Conservation (phyloP, 2,888 invertebrate species). For the Melinaea menophilus region DNA sequence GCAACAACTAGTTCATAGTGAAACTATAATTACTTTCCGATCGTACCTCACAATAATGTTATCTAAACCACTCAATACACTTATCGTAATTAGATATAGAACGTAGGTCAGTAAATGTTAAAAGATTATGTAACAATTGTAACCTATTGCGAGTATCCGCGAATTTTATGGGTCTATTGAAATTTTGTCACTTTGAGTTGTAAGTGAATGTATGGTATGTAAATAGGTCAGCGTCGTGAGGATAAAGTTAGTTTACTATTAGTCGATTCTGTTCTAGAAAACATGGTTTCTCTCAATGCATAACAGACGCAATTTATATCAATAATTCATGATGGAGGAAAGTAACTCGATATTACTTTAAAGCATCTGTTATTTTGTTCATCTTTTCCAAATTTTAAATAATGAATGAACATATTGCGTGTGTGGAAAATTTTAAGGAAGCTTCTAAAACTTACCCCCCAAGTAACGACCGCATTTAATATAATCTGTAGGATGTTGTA, state of each 20-base stretch:
- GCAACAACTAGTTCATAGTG: too few relatives aligned
- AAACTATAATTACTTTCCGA: background rate
- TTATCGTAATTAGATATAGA: conserved; percentile 2
- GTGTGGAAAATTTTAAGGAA: background rate
- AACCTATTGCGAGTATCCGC: background rate
- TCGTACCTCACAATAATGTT: background rate
- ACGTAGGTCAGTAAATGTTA: conserved; percentile 6
- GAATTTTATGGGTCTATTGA: background rate
- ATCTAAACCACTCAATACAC: background rate
- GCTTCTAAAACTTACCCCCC: conserved; percentile 79
- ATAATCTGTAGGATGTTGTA: conserved; percentile 91
- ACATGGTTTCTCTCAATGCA: background rate
- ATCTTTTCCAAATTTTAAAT: background rate
- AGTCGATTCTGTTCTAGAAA: background rate
- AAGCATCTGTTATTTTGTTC: background rate
- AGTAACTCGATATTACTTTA: background rate
- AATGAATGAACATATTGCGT: background rate
- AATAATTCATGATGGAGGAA: background rate
- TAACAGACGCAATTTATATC: background rate
- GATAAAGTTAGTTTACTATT: background rate
- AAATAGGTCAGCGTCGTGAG: conserved; percentile 1
- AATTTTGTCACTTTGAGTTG: background rate
- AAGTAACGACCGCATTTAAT: conserved; percentile 81
- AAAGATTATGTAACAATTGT: conserved; percentile 3
- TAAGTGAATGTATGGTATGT: background rate